These are phyloP conservation scores for Notothenia coriiceps DNA, from an alignment of 2,113 vertebrate species.

Conservation along the genomic window DNA sequence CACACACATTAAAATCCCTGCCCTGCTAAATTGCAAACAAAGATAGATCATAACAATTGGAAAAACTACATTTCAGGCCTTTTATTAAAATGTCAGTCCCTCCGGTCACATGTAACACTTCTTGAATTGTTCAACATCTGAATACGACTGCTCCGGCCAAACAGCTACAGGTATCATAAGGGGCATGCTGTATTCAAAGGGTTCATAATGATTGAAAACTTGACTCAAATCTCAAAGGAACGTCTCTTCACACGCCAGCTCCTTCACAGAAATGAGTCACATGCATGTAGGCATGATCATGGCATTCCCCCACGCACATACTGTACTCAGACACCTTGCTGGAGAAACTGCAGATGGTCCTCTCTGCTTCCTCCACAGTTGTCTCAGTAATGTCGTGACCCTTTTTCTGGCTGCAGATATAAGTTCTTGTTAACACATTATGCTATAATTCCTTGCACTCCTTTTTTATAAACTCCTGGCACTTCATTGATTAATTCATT, in stretches of 20 bases:
- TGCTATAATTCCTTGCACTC: constrained; percentile 41
- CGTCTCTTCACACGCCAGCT: constrained; percentile 12
- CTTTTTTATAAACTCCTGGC: constrained; percentile 36
- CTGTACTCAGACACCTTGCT: constrained; percentile 53
- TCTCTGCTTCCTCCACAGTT: constrained; percentile 66
- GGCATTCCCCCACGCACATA: constrained; percentile 49
- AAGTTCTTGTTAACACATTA: constrained; percentile 49
- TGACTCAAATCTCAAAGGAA: neutral
- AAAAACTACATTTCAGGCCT: neutral
- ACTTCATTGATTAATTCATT: constrained; percentile 30
- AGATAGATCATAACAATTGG: neutral
- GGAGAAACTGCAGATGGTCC: constrained; percentile 74
- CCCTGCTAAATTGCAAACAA: neutral
- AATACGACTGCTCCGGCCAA: neutral
- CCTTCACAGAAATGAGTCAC: constrained; percentile 57
- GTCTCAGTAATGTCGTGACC: constrained; percentile 58
- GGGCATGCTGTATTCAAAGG: neutral
- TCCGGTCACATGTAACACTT: too few relatives aligned
- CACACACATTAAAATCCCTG: neutral
- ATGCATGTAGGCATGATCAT: constrained; percentile 49
- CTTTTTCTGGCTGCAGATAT: constrained; percentile 49
- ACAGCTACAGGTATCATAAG: neutral
- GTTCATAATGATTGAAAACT: neutral
- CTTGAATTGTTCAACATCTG: too few relatives aligned
- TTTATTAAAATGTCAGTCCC: neutral